phyloP scores from a whole-genome alignment of 2,888 invertebrate genomes.

The Zygogramma bicolorata region DNA sequence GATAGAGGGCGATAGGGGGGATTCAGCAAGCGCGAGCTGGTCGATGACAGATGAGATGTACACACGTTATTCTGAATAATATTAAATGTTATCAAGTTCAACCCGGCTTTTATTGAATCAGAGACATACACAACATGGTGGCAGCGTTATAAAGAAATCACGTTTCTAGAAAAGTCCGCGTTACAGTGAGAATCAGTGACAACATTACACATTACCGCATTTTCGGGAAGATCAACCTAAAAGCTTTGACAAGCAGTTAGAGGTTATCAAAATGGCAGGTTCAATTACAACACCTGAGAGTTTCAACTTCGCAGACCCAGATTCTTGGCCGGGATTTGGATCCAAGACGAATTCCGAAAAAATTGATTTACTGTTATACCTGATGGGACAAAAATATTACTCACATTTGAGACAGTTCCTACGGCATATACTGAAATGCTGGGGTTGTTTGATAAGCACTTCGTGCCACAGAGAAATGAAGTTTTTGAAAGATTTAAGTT shows the following conservation, averaged over 20 bases:
- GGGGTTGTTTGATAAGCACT: slow-evolving; percentile 9
- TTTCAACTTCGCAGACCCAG: background rate
- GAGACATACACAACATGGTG: background rate
- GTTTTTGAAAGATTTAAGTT: slow-evolving; percentile 23
- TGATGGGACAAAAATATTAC: slow-evolving; percentile 10
- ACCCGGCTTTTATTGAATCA: too few species aligned
- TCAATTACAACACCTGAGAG: background rate
- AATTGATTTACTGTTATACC: slow-evolving; percentile 4
- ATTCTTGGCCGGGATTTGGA: background rate
- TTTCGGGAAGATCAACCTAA: too few species aligned
- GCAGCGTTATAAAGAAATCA: background rate
- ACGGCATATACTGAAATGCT: background rate
- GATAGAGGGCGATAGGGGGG: too few species aligned
- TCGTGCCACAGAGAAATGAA: slow-evolving; percentile 10
- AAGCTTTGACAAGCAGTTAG: too few species aligned
- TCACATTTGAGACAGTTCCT: background rate
- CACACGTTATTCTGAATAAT: too few species aligned
- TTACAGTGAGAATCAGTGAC: background rate
- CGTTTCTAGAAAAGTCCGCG: background rate
- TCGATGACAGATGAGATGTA: too few species aligned
- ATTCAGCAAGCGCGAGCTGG: too few species aligned
- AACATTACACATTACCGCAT: background rate
- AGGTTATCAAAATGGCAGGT: background rate
- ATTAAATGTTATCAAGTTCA: too few species aligned
- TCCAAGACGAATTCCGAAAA: background rate